phyloP scores from a whole-genome alignment of 2,113 vertebrate genomes.

The Albula goreensis region DNA sequence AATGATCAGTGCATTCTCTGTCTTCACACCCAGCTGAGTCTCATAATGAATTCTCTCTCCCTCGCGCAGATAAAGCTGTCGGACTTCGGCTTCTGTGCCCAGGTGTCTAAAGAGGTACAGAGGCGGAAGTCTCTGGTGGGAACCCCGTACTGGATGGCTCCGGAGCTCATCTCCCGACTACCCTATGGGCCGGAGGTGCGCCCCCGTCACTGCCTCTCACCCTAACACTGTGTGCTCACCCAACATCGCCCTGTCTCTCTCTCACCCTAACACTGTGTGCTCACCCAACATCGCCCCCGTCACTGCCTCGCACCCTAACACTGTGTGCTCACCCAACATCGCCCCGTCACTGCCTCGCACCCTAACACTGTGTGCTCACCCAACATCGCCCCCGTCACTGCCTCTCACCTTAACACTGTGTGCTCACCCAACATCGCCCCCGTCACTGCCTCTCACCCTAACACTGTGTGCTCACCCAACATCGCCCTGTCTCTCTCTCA shows the following conservation, averaged over 20 bases:
- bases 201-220: background rate
- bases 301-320: background rate
- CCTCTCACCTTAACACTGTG: background rate
- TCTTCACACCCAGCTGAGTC: background rate
- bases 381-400: background rate
- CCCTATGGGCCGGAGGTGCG: constrained; percentile 85
- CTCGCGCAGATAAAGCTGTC: constrained; percentile 86
- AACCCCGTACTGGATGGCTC: constrained; percentile 92
- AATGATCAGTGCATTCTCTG: background rate
- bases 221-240: too few relatives aligned
- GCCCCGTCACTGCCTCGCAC: background rate
- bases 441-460: background rate
- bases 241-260: background rate
- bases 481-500: too few relatives aligned
- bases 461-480: too few relatives aligned
- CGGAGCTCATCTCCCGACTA: constrained; percentile 86
- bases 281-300: constrained; percentile 11
- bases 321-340: too few relatives aligned
- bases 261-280: too few relatives aligned
- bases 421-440: background rate
- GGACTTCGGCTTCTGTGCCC: constrained; percentile 92
- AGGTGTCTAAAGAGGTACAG: constrained; percentile 88
- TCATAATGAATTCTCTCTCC: background rate
- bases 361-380: too few relatives aligned
- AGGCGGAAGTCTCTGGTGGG: constrained; percentile 86